Evolutionary conservation across 2,113 vertebrate genomes (phyloP), one percentile per base, ranked within the genome.

Genomic region (Nothobranchius kuhntae): DNA sequence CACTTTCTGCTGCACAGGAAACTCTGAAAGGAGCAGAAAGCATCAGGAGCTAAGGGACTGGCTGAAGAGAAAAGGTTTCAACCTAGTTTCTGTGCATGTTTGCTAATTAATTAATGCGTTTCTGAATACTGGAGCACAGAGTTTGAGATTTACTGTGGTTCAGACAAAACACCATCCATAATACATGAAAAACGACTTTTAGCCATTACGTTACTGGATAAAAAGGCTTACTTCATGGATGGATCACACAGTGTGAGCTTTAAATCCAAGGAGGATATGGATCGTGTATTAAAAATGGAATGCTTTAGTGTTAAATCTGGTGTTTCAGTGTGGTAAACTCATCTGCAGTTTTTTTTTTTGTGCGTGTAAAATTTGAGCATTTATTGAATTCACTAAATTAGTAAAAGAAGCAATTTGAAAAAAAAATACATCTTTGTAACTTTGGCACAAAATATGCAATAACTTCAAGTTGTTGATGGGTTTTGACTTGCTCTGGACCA

Each of bases 131-230:
- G 44, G 35, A 61, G 36, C 26, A 71, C 56, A 65, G 47, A 14
- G 44, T 61, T 59, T 73, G 60, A 64, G 42, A 56, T 69, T 68
- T 72, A 26, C 71, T 74, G 62, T 42, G 30, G 13, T 36, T 17
- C 21, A 77, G 80, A 85, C 80, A 71, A 73, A 80, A 82, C 76
- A 80, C 50, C 26, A 44, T 80, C 4, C 73, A 84, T 75, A 75
- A 85, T 80, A 24, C 58, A 79, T 68, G 54, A 69, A 71, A 72
- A 83, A 52, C 15, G 0, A 54, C 61, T 40, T 68, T 75, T 74
- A 71, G 69, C 40, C 46, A 48, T 65, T 3, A 54, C 68, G 51
- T 45, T 72, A 72, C 54, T 69, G 6, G 61, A 71, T 26, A 45
- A 21, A 65, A 53, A 59, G 35, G 46, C 26, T 44, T 38, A 54